Evolutionary conservation across 2,113 vertebrate species (phyloP), one percentile per base, ranked within the genome.

Genomic region (Zapus hudsonius): DNA sequence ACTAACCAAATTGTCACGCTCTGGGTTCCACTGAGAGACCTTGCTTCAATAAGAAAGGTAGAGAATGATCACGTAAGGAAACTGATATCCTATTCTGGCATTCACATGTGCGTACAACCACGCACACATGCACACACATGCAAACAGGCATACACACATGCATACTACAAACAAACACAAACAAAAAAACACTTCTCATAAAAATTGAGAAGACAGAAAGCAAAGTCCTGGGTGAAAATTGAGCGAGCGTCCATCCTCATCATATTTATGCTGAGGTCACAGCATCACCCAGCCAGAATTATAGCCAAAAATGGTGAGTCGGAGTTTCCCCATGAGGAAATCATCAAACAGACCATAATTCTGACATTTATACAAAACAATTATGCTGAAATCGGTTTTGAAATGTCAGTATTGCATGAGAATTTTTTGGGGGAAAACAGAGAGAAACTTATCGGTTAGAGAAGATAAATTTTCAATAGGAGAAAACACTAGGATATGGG

Each of bases 261-360:
- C 7, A 44, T 33, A 29, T 75, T 78, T 47, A 3, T 25, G 57
- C 5, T 42, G 3, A 85, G 27, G 36, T n/a, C 61, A 81, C 13
- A n/a, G 9, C 40, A 81, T 38, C 17, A 36, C 25, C 12, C 66
- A 61, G 2, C 22, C 25, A 38, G 4, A 17, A 69, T 44, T 72
- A 66, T 67, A 85, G 81, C 15, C 33, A 81, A 87, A 91, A 80
- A 57, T 64, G 31, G 42, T 78, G 27, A 89, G 31, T 84, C 44
- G 88, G 12, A 92, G 87, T 23, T 44, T 75, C 83, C n/a, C 57
- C 69, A 75, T 8, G 15, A 86, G 36, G 13, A 92, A 91, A 78
- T 11, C 72, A 38, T n/a, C 40, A 90, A 22, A 72, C 9, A 90
- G 66, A 70, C 29, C 11, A 23, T 69, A 44, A 78, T 27, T 40